Conservation (phyloP, 2,888 invertebrate species). For the Pyrrhosoma nymphula region DNA sequence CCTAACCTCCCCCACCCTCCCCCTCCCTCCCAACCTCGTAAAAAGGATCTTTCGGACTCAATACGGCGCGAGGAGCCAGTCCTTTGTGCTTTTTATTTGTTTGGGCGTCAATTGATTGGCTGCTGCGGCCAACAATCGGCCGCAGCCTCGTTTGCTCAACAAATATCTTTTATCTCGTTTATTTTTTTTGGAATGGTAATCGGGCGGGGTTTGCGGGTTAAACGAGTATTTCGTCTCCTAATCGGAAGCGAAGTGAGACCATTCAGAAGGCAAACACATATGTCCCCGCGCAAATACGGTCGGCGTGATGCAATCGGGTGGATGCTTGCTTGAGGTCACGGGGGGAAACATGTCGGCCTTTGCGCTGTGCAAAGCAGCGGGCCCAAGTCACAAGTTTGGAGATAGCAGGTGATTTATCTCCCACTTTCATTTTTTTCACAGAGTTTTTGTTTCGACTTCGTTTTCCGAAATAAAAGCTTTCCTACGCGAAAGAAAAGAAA, state of each 20-base stretch:
- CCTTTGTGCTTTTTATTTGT: conserved; percentile 38
- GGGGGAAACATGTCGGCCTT: neutral
- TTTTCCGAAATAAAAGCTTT: too few relatives aligned
- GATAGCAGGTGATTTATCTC: neutral
- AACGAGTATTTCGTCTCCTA: neutral
- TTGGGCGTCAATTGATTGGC: conserved; percentile 45
- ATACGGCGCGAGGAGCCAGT: neutral
- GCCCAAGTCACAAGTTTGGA: neutral
- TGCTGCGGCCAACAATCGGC: conserved; percentile 8
- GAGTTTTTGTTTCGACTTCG: too few relatives aligned
- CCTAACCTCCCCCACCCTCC: neutral
- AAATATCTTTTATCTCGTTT: conserved; percentile 34
- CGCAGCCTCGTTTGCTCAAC: conserved; percentile 32
- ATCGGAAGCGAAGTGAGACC: conserved; percentile 42
- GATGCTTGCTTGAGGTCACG: neutral
- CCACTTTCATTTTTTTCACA: neutral
- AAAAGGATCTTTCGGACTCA: neutral
- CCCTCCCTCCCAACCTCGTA: neutral
- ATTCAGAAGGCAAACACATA: conserved; percentile 29
- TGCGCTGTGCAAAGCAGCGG: neutral
- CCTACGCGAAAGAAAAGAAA: too few relatives aligned
- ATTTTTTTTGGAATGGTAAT: conserved; percentile 26
- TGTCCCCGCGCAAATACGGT: neutral
- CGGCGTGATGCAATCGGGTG: neutral
- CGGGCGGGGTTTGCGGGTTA: conserved; percentile 5